Conservation (phyloP, 2,113 vertebrate species). For the Pongo abelii region DNA sequence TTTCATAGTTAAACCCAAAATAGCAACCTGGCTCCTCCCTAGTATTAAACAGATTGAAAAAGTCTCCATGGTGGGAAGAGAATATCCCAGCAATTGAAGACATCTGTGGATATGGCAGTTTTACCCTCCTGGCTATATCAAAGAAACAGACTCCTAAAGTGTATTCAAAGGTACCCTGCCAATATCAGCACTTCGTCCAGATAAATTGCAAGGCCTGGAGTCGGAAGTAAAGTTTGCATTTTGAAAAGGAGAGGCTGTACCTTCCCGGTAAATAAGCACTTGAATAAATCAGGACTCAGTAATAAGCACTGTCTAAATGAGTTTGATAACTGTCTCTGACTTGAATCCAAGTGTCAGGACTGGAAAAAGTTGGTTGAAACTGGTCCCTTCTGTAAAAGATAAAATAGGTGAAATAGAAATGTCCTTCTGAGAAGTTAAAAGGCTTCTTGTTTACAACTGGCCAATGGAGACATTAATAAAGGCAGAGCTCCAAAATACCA, state of each 20-base stretch:
- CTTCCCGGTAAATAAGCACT: background rate
- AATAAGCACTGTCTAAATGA: slow-evolving; percentile 42
- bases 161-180: slow-evolving; percentile 26
- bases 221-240: slow-evolving; percentile 15
- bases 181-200: slow-evolving; percentile 49
- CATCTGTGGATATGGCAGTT: slow-evolving; percentile 55
- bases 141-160: slow-evolving; percentile 36
- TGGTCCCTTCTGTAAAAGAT: slow-evolving; percentile 15
- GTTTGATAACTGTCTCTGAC: slow-evolving; percentile 24
- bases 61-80: slow-evolving; percentile 57
- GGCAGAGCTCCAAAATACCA: background rate
- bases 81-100: slow-evolving; percentile 65
- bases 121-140: slow-evolving; percentile 14
- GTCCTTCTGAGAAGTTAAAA: slow-evolving; percentile 26
- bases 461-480: background rate
- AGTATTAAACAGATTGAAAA: slow-evolving; percentile 67
- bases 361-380: slow-evolving; percentile 11
- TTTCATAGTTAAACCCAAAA: slow-evolving; percentile 73
- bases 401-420: slow-evolving; percentile 33
- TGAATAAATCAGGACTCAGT: slow-evolving; percentile 19
- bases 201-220: background rate
- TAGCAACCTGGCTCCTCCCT: slow-evolving; percentile 69
- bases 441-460: background rate
- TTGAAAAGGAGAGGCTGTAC: slow-evolving; percentile 6
- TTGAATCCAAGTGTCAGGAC: slow-evolving; percentile 13